Evolutionary conservation across 2,797 vertebrate species (phyloP), one percentile per base, ranked within the genome.

Genomic region (Galago senegalensis): DNA sequence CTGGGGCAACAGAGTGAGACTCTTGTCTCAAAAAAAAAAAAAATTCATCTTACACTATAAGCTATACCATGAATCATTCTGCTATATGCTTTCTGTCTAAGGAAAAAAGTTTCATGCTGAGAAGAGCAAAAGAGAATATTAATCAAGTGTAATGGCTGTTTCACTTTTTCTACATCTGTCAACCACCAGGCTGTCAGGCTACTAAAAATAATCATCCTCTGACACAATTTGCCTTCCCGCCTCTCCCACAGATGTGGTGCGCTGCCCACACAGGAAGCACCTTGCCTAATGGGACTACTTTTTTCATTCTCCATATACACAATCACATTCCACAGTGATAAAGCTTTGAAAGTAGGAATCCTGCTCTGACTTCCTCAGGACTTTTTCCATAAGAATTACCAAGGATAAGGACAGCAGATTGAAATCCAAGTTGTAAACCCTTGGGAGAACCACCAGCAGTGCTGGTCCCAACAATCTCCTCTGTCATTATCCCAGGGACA

Each of bases 201-300:
- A 83, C 53, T 94, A 89, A 94, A 94, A 89, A 72, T 40, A 83
- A 46, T 12, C 23, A 81, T 37, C 73, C 23, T 92, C 23, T 73
- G 69, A 58, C 31, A 70, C 21, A 72, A 53, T 46, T 34, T 89
- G 53, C 77, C 76, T 75, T 60, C 76, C 21, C 8, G 20, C 17
- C 79, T 13, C 53, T 70, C 75, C 23, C 53, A 43, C 21, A 69
- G 43, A 65, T 25, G 63, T 90, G 80, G 49, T 27, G 13, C 49
- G 31, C 7, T 17, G 31, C 23, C 23, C 37, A 56, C 65, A 53
- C 27, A 91, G 87, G 92, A 95, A 93, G 72, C 20, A 34, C 65
- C 80, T 31, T 49, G 34, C 60, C 25, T 4, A 25, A 77, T 2
- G 43, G 37, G 13, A 17, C 25, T 88, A 31, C n/a, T 86, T 89